phyloP scores from a whole-genome alignment of 1,140 invertebrate species.

The Megalopta genalis region DNA sequence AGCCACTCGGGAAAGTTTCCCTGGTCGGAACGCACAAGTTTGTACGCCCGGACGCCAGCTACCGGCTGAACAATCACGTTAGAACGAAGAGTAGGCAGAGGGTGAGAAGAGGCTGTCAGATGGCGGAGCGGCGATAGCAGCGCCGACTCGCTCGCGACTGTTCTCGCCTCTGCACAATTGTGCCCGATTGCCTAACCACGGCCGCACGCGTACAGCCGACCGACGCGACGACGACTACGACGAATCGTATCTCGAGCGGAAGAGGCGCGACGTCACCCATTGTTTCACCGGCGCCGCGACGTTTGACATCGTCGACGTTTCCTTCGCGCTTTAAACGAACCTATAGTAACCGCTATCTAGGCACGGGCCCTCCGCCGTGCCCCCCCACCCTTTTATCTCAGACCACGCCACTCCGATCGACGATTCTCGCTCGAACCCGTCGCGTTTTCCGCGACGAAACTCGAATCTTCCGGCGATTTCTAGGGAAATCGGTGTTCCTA shows the following conservation, averaged over 20 bases:
- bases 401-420: not conserved
- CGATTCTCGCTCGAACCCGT: not conserved
- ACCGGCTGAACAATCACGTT: constrained; percentile 68
- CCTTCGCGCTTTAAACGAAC: constrained; percentile 74
- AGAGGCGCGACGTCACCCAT: constrained; percentile 71
- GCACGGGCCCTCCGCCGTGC: not conserved
- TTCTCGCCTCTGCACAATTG: constrained; percentile 49
- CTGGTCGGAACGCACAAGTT: constrained; percentile 26
- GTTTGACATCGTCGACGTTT: constrained; percentile 77
- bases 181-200: constrained; percentile 47
- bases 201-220: constrained; percentile 9
- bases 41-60: not conserved
- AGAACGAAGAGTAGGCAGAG: constrained; percentile 65
- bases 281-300: constrained; percentile 68
- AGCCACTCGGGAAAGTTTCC: constrained; percentile 31
- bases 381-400: not conserved
- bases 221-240: constrained; percentile 41
- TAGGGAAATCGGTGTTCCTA: no score
- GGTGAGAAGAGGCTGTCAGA: constrained; percentile 71
- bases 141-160: constrained; percentile 29
- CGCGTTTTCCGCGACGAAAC: no score
- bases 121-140: constrained; percentile 58
- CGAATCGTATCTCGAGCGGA: constrained; percentile 77
- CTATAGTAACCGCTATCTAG: constrained; percentile 8
- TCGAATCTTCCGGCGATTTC: no score